phyloP scores from a whole-genome alignment of 2,888 invertebrate species.

The Trissolcus brochymenae region DNA sequence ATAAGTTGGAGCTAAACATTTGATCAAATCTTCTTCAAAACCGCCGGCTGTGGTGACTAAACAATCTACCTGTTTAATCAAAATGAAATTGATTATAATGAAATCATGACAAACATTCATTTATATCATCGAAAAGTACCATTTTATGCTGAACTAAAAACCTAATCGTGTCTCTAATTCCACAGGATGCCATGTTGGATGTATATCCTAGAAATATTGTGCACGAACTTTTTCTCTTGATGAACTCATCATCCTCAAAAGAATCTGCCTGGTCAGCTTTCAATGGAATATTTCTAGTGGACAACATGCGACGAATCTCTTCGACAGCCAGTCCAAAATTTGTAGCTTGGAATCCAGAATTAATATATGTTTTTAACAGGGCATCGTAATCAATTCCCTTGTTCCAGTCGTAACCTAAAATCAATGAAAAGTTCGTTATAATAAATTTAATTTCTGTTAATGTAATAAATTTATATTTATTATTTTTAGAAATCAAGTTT shows the following conservation, averaged over 20 bases:
- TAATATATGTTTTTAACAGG: slow-evolving; percentile 86
- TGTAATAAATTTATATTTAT: neutral
- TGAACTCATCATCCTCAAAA: slow-evolving; percentile 88
- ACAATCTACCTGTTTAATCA: slow-evolving; percentile 81
- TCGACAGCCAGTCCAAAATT: slow-evolving; percentile 93
- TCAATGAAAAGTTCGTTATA: slow-evolving; percentile 1
- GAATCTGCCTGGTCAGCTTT: slow-evolving; percentile 82
- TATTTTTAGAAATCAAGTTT: neutral
- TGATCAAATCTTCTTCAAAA: slow-evolving; percentile 98
- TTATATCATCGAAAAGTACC: slow-evolving; percentile 71
- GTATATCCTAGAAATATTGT: slow-evolving; percentile 98
- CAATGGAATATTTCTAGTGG: slow-evolving; percentile 81
- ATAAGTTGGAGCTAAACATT: slow-evolving; percentile 96
- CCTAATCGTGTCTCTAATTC: slow-evolving; percentile 92
- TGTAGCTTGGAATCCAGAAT: slow-evolving; percentile 98
- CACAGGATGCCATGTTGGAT: slow-evolving; percentile 97
- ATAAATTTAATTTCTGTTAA: neutral
- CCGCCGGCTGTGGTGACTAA: slow-evolving; percentile 99
- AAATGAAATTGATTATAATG: neutral
- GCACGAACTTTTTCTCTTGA: slow-evolving; percentile 86
- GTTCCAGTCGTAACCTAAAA: slow-evolving; percentile 94
- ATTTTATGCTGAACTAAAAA: slow-evolving; percentile 91
- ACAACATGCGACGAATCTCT: slow-evolving; percentile 93
- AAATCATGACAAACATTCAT: neutral
- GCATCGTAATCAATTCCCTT: slow-evolving; percentile 90